Conservation (phyloP, 2,113 vertebrate species). For the Petroica traversi region DNA sequence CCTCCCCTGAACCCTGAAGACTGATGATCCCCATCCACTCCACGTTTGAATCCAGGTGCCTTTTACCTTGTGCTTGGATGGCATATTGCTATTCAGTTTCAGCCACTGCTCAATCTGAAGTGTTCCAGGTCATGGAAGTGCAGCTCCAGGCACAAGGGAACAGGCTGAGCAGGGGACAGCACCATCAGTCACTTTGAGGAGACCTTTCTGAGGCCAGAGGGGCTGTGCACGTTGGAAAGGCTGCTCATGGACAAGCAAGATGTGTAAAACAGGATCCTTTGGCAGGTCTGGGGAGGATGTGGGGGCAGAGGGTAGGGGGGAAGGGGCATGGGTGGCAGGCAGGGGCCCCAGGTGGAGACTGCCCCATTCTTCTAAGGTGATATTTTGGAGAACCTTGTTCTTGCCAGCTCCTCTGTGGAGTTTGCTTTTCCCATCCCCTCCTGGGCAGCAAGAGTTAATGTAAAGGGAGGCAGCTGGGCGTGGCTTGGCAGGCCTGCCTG, state of each 20-base stretch:
- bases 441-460: accelerated
- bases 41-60: background rate
- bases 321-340: background rate
- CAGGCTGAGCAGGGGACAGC: accelerated
- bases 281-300: background rate
- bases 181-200: background rate
- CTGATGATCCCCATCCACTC: background rate
- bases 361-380: accelerated
- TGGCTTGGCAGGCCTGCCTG: background rate
- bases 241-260: background rate
- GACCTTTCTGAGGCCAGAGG: background rate
- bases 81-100: background rate
- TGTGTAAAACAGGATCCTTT: background rate
- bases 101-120: background rate
- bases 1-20: background rate
- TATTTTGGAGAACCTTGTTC: background rate
- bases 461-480: background rate
- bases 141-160: background rate
- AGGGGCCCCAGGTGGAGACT: accelerated
- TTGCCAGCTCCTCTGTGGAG: background rate
- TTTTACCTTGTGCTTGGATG: background rate
- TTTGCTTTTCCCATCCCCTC: background rate
- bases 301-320: background rate
- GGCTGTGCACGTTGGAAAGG: accelerated
- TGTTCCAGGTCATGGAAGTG: background rate